Conservation (phyloP, 2,113 vertebrate genomes). For the Ia io region DNA sequence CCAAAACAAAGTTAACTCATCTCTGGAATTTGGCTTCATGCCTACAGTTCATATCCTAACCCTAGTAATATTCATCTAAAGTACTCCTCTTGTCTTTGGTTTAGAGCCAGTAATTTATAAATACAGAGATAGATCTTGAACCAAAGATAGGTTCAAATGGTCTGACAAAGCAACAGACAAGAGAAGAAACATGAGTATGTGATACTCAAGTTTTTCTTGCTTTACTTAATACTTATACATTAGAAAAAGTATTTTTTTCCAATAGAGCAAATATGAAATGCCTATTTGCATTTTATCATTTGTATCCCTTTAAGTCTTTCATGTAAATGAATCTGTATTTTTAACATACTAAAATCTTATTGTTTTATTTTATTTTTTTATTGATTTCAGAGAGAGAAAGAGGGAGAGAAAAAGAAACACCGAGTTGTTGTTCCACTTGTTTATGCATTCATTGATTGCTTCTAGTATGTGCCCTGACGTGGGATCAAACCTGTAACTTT, state of each 20-base stretch:
- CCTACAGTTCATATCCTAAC: not conserved
- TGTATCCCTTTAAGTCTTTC: not conserved
- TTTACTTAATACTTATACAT: not conserved
- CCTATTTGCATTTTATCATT: not conserved
- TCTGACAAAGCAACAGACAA: not conserved
- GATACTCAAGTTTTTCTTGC: not conserved
- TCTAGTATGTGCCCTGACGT: not conserved
- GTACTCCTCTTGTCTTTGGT: not conserved
- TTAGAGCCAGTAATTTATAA: constrained; percentile 24
- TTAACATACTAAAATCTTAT: not conserved
- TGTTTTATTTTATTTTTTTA: not conserved
- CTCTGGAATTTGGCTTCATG: not conserved
- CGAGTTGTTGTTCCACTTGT: not conserved
- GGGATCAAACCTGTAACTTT: not conserved
- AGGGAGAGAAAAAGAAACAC: not conserved
- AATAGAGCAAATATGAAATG: not conserved
- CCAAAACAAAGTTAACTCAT: not conserved
- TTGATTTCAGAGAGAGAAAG: not conserved
- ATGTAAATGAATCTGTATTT: constrained; percentile 12
- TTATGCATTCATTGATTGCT: not conserved
- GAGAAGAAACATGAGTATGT: not conserved
- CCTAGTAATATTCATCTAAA: not conserved
- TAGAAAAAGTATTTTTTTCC: not conserved
- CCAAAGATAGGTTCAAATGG: not conserved
- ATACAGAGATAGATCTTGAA: constrained; percentile 4